Conservation (phyloP, 1,140 invertebrate species). For the Caligus rogercresseyi region DNA sequence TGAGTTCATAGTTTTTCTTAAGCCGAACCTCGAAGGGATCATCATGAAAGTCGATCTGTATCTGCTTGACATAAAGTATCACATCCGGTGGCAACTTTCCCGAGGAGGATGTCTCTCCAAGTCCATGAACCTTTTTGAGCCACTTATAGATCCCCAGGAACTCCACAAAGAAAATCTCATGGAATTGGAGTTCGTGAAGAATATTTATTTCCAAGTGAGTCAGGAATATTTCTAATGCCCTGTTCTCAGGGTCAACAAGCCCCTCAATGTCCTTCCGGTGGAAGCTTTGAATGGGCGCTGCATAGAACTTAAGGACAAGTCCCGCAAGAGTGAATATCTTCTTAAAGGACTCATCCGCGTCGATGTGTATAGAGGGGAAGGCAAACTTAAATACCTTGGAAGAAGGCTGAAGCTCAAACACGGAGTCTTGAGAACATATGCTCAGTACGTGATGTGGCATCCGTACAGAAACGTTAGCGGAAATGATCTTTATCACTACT, state of each 20-base stretch:
- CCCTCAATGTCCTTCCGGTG: slow-evolving; percentile 4
- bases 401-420: background rate
- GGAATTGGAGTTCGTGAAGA: slow-evolving; percentile 1
- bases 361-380: background rate
- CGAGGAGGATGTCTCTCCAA: slow-evolving; percentile 45
- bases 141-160: slow-evolving; percentile 54
- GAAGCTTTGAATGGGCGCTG: background rate
- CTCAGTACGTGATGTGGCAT: background rate
- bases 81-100: slow-evolving; percentile 20
- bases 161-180: background rate
- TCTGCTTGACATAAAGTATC: slow-evolving; percentile 31
- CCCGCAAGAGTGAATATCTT: background rate
- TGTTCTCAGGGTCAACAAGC: background rate
- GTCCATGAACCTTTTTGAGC: slow-evolving; percentile 61
- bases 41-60: slow-evolving; percentile 77
- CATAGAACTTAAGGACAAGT: background rate
- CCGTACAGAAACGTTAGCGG: background rate
- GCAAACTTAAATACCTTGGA: background rate
- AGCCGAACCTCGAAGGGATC: slow-evolving; percentile 96
- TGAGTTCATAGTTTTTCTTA: slow-evolving; percentile 80
- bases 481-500: background rate
- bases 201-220: background rate
- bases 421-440: background rate
- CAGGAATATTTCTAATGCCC: background rate
- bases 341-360: background rate